Percentiles rank a stretch among this genome's conserved stretches.
phyloP scores from a whole-genome alignment of 2,113 vertebrate species.

The Nycticorax nycticorax region DNA sequence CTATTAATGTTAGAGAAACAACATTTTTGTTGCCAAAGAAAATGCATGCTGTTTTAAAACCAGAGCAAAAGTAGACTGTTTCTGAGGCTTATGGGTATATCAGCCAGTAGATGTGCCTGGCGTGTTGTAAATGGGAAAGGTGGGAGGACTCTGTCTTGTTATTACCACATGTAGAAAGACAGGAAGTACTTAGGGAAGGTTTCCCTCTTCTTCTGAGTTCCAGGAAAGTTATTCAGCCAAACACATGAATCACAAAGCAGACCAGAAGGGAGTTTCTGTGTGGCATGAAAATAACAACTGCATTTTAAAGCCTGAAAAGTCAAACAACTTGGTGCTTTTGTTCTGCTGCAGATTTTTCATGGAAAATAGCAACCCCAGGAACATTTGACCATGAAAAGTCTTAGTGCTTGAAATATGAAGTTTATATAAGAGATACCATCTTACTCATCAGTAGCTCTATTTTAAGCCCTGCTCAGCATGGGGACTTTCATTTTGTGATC shows the following conservation, averaged over 20 bases:
- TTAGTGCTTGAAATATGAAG: slow-evolving; percentile 1
- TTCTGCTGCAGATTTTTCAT: not conserved
- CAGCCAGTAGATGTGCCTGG: slow-evolving; percentile 37
- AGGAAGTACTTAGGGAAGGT: slow-evolving; percentile 75
- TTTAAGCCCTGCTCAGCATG: slow-evolving; percentile 30
- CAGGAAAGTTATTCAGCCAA: slow-evolving; percentile 72
- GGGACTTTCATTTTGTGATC: slow-evolving; percentile 39
- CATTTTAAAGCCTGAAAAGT: not conserved
- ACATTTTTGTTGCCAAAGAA: not conserved
- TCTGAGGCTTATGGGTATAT: not conserved
- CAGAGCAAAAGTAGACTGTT: not conserved
- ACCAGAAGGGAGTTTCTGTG: slow-evolving; percentile 69
- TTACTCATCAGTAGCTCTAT: slow-evolving; percentile 53
- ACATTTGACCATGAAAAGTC: not conserved
- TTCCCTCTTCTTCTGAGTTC: slow-evolving; percentile 72
- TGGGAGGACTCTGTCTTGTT: slow-evolving; percentile 45
- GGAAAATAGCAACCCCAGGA: not conserved
- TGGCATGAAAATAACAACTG: slow-evolving; percentile 19
- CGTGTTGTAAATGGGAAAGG: slow-evolving; percentile 50
- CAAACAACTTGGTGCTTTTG: not conserved
- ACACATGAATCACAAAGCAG: slow-evolving; percentile 74
- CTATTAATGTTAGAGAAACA: not conserved
- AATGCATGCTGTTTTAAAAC: not conserved
- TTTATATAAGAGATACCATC: slow-evolving; percentile 36
- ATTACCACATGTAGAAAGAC: slow-evolving; percentile 57